Evolutionary conservation across 2,797 vertebrate genomes (phyloP).

Genomic region (Glyptemys insculpta): DNA sequence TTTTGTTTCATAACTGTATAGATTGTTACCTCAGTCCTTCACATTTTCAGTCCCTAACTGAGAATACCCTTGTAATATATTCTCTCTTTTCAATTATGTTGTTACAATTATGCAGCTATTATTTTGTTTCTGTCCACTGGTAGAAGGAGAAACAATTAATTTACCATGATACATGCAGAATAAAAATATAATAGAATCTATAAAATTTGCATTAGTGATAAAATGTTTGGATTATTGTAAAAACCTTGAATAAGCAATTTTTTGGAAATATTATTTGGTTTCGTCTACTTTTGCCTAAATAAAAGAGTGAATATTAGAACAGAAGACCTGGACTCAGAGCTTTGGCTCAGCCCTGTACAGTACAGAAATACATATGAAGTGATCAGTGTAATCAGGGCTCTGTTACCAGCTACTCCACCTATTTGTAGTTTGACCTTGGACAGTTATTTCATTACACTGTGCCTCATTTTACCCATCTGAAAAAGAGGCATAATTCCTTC

Average conservation of each 20-base stretch:
- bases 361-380: background rate
- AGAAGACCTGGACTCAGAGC: background rate
- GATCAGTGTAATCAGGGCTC: background rate
- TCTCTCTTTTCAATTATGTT: background rate
- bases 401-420: background rate
- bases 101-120: background rate
- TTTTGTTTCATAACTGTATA: background rate
- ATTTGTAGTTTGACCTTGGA: background rate
- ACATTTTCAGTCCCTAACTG: background rate
- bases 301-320: background rate
- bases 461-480: background rate
- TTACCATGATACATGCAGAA: background rate
- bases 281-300: background rate
- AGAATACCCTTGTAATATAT: background rate
- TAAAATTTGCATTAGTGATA: background rate
- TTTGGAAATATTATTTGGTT: background rate
- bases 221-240: background rate
- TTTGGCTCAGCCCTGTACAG: background rate
- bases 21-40: rapidly evolving
- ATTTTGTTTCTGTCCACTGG: background rate
- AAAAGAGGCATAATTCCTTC: background rate
- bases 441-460: background rate
- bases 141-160: too few species aligned
- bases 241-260: background rate
- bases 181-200: background rate